Percentiles rank a stretch among this genome's conserved stretches.
phyloP scores from a whole-genome alignment of 2,113 vertebrate genomes.

The Ailuropoda melanoleuca region DNA sequence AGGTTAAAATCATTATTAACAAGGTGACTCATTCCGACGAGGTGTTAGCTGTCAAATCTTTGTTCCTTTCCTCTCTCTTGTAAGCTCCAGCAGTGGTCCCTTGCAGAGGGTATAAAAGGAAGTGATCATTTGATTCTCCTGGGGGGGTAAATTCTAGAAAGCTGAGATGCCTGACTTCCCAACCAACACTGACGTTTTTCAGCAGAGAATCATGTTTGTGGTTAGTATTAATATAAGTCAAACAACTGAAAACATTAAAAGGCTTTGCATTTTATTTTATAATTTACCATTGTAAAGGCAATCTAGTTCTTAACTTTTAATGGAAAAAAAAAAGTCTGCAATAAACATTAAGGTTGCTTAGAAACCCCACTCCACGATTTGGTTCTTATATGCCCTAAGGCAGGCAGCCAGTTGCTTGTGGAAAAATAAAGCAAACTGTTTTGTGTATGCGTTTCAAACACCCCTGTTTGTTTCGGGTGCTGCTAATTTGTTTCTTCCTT shows the following conservation, averaged over 20 bases:
- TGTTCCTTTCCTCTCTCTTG: not conserved
- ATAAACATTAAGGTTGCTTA: not conserved
- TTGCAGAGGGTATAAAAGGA: not conserved
- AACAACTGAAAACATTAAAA: not conserved
- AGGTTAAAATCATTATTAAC: conserved; percentile 20
- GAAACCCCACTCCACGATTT: not conserved
- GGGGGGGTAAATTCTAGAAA: not conserved
- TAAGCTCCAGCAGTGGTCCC: not conserved
- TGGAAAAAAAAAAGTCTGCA: not conserved
- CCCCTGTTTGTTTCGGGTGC: not conserved
- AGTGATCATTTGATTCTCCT: not conserved
- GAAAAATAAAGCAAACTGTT: not conserved
- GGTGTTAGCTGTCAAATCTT: not conserved
- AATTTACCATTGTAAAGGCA: conserved; percentile 10
- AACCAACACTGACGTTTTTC: not conserved
- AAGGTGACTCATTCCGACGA: not conserved
- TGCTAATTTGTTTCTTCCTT: not conserved
- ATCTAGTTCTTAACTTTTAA: conserved; percentile 3
- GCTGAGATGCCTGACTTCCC: not conserved
- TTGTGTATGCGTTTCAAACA: not conserved
- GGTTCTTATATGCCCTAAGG: not conserved
- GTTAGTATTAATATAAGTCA: not conserved
- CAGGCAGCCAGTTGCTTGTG: not conserved
- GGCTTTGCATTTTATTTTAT: not conserved
- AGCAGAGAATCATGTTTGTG: not conserved